These are phyloP conservation scores for Aurelia aurita complex sp. Pacific DNA, from an alignment of 30 jellyfish, hydroid and myxozoan genomes.

Conservation along the genomic window DNA sequence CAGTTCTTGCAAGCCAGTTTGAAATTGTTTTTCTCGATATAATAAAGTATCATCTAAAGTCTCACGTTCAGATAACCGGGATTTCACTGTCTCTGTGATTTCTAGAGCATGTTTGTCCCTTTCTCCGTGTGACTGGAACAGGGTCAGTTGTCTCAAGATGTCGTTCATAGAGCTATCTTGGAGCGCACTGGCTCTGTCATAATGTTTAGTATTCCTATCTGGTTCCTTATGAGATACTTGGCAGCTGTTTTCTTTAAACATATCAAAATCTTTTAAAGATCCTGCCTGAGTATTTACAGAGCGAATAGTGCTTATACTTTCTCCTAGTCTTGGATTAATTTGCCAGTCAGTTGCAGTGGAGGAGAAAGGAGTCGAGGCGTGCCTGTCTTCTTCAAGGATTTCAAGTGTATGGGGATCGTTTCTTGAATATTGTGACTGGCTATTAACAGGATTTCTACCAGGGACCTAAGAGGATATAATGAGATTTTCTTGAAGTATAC, in stretches of 20 bases:
- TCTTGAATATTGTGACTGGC: no score
- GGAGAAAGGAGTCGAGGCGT: not conserved
- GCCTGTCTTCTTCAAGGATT: not conserved
- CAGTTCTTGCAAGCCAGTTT: slow-evolving; percentile 56
- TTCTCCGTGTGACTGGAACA: not conserved
- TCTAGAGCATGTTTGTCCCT: not conserved
- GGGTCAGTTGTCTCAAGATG: not conserved
- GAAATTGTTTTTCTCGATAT: slow-evolving; percentile 43
- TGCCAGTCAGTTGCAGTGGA: slow-evolving; percentile 13
- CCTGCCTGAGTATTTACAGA: not conserved
- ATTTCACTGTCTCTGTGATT: no score
- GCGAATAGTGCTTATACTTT: not conserved
- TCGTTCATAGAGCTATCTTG: not conserved
- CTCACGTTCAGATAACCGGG: no score
- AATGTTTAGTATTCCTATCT: no score
- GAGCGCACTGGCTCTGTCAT: no score
- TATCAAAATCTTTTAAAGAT: no score
- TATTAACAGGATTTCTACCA: no score
- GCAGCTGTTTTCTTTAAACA: no score
- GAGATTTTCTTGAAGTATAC: no score
- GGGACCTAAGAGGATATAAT: no score
- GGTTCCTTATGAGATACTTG: no score
- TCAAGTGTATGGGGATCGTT: no score
- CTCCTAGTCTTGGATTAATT: not conserved
- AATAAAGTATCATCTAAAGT: slow-evolving; percentile 8